Percentiles rank a stretch among this genome's conserved stretches.
phyloP scores from a whole-genome alignment of 2,888 invertebrate species.

The Cryptus armator region DNA sequence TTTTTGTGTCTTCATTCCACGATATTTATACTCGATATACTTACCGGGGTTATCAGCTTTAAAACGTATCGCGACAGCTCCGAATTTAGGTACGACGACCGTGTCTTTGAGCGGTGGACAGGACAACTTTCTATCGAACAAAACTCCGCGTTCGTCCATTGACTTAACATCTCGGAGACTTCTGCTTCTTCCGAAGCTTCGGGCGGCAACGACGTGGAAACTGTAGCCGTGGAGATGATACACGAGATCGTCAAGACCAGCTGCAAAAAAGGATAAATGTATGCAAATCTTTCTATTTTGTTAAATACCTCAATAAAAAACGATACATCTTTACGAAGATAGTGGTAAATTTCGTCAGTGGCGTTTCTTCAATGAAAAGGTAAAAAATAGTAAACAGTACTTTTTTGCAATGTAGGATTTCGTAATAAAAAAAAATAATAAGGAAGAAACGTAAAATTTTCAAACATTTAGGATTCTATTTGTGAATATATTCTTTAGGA shows the following conservation, averaged over 20 bases:
- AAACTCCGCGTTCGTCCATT: slow-evolving; percentile 87
- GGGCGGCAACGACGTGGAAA: slow-evolving; percentile 89
- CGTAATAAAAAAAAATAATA: no score
- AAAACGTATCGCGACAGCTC: slow-evolving; percentile 90
- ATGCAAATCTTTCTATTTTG: neutral
- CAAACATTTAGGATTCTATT: neutral
- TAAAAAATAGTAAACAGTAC: no score
- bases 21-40: slow-evolving; percentile 9
- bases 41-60: slow-evolving; percentile 91
- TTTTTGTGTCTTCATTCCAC: neutral
- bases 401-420: no score
- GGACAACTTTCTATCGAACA: slow-evolving; percentile 87
- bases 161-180: slow-evolving; percentile 86
- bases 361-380: no score
- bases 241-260: slow-evolving; percentile 89
- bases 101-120: slow-evolving; percentile 91
- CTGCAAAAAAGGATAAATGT: slow-evolving; percentile 81
- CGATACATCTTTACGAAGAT: no score
- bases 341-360: no score
- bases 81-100: slow-evolving; percentile 90
- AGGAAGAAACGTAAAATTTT: no score
- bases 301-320: no score
- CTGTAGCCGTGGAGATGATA: slow-evolving; percentile 92
- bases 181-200: slow-evolving; percentile 86
- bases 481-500: neutral